Evolutionary conservation across 2,888 invertebrate species (phyloP).

Genomic region (Tetragonula carbonaria): DNA sequence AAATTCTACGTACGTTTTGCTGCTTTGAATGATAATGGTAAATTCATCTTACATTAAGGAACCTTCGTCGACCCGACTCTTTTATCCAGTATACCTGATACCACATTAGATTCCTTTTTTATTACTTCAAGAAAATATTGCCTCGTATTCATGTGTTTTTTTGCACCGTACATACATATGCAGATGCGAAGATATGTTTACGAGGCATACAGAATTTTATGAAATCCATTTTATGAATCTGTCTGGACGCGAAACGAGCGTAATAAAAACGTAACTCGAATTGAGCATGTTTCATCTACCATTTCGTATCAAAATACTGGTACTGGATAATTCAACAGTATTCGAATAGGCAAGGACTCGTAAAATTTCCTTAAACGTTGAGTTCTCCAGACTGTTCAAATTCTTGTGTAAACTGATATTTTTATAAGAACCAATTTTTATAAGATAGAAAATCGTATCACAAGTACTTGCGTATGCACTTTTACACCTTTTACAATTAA

Average conservation of each 20-base stretch:
- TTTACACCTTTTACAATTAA: no score
- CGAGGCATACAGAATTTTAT: constrained; percentile 4
- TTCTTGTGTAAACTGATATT: no score
- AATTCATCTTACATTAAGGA: neutral
- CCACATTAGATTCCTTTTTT: neutral
- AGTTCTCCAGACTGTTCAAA: neutral
- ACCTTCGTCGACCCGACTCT: constrained; percentile 12
- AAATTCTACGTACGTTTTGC: neutral
- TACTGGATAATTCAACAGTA: neutral
- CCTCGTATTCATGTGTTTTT: neutral
- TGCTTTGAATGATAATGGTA: constrained; percentile 5
- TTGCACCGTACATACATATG: neutral
- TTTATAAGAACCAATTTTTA: no score
- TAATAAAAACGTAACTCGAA: neutral
- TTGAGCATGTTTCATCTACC: neutral
- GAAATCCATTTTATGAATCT: neutral
- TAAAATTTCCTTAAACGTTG: neutral
- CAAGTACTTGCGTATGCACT: no score
- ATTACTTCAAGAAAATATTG: neutral
- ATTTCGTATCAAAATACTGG: neutral
- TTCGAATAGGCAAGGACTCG: neutral
- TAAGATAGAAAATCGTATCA: no score
- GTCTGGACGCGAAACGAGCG: neutral
- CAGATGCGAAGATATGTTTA: neutral
- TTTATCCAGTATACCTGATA: neutral